Evolutionary conservation across 2,888 invertebrate species (phyloP), one percentile per base, ranked within the genome.

Genomic region (Athalia rosae): DNA sequence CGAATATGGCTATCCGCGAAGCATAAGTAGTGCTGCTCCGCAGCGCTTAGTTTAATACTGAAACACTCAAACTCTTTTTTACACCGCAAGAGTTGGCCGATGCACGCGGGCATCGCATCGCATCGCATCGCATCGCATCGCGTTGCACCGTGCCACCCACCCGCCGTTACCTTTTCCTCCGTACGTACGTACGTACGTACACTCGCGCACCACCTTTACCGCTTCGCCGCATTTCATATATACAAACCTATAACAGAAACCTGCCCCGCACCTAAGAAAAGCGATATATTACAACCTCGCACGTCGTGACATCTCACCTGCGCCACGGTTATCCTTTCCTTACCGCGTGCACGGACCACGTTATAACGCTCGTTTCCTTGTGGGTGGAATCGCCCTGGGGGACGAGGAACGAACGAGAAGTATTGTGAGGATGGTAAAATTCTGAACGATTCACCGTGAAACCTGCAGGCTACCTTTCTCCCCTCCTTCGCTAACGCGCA

Each of bases 251-350:
- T 28, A 28, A 28, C 28, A 28, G 28, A 28, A 28, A 79, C 79
- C 66, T 63, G 50, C 67, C 67, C 53, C 53, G 6, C 48, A 74
- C 74, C 61, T 61, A 62, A 74, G 61, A 74, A 62, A 62, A 86
- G 86, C 89, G 88, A 88, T 89, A 88, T 88, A 89, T 89, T 87
- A 89, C 87, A 86, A 28, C 28, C 85, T 87, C 85, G 84, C 88
- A 84, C 86, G 85, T 87, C 89, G 88, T 88, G 89, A 89, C 88
- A 89, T 87, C 89, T 89, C 89, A 89, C 89, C 89, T 89, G 89
- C 88, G 61, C 87, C 28, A 28, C 28, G 85, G 85, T 82, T 82
- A 84, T 81, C 82, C 80, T 78, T 61, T 53, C 53, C 81, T 82
- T 28, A 28, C 28, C 28, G 28, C 28, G 2, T 28, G 28, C 28